phyloP scores from a whole-genome alignment of 1,140 invertebrate genomes.

The Pinna nobilis region DNA sequence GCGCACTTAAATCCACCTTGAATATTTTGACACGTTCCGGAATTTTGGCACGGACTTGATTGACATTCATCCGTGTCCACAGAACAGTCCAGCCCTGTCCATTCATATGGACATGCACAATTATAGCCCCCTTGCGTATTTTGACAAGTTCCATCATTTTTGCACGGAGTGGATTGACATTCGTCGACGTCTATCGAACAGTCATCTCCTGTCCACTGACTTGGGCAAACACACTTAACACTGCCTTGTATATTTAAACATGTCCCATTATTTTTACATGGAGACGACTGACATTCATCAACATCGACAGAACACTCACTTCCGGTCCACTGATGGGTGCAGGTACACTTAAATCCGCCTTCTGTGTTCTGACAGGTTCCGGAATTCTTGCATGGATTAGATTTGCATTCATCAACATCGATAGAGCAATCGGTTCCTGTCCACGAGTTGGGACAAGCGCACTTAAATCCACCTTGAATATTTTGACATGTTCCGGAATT shows the following conservation, averaged over 20 bases:
- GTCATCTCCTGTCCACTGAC: slow-evolving; percentile 12
- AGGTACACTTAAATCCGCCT: slow-evolving; percentile 25
- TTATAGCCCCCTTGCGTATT: slow-evolving; percentile 34
- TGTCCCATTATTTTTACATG: slow-evolving; percentile 27
- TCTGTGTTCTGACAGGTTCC: slow-evolving; percentile 27
- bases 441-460: slow-evolving; percentile 10
- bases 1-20: slow-evolving; percentile 51
- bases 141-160: slow-evolving; percentile 35
- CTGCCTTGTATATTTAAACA: slow-evolving; percentile 30
- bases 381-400: slow-evolving; percentile 29
- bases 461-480: slow-evolving; percentile 1
- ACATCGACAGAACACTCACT: slow-evolving; percentile 14
- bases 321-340: slow-evolving; percentile 32
- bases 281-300: slow-evolving; percentile 27
- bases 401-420: slow-evolving; percentile 33
- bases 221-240: slow-evolving; percentile 27
- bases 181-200: slow-evolving; percentile 38
- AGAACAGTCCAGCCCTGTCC: slow-evolving; percentile 43
- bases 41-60: slow-evolving; percentile 50
- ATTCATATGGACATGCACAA: slow-evolving; percentile 42
- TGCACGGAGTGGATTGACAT: slow-evolving; percentile 37
- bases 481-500: slow-evolving; percentile 23
- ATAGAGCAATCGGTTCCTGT: neutral
- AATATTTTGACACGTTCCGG: slow-evolving; percentile 53
- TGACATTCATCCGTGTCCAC: slow-evolving; percentile 39